Percentiles rank a stretch among this genome's conserved stretches.
Evolutionary conservation across 2,888 invertebrate genomes (phyloP).

Genomic region (Nomada goodeniana): DNA sequence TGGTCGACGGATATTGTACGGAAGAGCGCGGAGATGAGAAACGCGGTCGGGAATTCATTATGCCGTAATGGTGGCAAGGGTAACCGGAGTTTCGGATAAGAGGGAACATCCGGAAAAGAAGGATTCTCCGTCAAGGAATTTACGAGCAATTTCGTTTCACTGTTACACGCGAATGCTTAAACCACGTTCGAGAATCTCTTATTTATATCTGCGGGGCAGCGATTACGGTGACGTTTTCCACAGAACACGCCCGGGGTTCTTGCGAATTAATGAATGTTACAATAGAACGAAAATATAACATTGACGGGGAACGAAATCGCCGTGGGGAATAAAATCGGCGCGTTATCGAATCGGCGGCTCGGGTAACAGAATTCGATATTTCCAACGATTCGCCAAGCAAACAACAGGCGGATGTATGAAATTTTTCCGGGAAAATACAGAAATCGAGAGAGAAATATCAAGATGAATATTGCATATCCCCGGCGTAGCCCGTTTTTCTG

Average conservation of each 20-base stretch:
- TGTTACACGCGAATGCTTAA: constrained; percentile 40
- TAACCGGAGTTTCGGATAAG: constrained; percentile 21
- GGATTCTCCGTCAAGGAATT: constrained; percentile 63
- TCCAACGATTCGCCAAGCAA: background rate
- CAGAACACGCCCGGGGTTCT: too few species aligned
- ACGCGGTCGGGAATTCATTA: constrained; percentile 58
- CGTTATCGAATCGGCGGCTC: too few species aligned
- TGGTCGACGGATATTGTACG: too few species aligned
- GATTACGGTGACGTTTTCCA: background rate
- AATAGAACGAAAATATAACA: too few species aligned
- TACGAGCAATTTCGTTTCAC: constrained; percentile 65
- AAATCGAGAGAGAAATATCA: background rate
- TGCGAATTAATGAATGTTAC: background rate
- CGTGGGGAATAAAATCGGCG: too few species aligned
- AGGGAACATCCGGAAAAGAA: constrained; percentile 70
- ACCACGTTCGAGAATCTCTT: constrained; percentile 8
- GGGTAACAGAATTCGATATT: background rate
- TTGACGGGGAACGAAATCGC: too few species aligned
- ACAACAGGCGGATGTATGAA: background rate
- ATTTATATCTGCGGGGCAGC: constrained; percentile 5
- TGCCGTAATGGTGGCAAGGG: constrained; percentile 51
- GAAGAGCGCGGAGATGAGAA: constrained; percentile 57
- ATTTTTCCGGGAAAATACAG: background rate
- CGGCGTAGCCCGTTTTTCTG: background rate
- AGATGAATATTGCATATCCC: background rate